Base-by-base conservation (phyloP, 1,140 invertebrate genomes). In the Sarcophaga peregrina region DNA sequence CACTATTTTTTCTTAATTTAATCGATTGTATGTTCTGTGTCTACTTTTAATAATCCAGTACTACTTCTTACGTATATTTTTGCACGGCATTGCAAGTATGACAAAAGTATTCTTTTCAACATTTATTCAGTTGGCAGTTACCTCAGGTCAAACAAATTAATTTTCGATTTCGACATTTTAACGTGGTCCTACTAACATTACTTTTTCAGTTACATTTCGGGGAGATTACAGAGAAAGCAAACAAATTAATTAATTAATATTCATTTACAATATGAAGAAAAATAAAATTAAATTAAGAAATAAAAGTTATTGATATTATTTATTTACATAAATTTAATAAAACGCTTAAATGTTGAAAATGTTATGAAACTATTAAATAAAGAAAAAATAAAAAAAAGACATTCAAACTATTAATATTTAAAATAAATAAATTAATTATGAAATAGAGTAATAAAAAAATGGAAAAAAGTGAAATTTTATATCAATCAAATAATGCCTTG, bases 401-500 rank as follows among this genome's bases (percentile, higher is more conserved):
- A 76, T 58, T 72, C 73, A 68, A 3, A 46, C n/a, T 74, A 83
- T 74, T 47, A 48, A 83, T 76, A 52, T 83, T 68, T 82, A 78
- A 78, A 73, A 76, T 3, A 82, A 37, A 82, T 25, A 54, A 47
- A 52, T n/a, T n/a, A 17, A 74, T 1, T 54, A 75, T 37, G 4
- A 37, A 82, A 45, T 52, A 80, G 54, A n/a, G n/a, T n/a, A n/a
- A n/a, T n/a, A 20, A 37, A 58, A 7, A 76, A 82, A 82, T 74
- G 52, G 75, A 52, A 25, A 46, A 75, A 54, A 52, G 73, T 52
- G 82, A 83, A 48, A 83, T 76, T 62, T 76, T 83, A 76, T 83
- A 84, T 84, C 83, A 84, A 84, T 84, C 83, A 84, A 84, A 84
- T 80, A 82, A 47, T 84, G 81, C 83, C 81, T 84, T 84, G 83